A percentile compares a stretch with the other conserved stretches of the same genome.
These are phyloP conservation scores for Megalops atlanticus DNA, from an alignment of 2,113 vertebrate species.

Conservation along the genomic window DNA sequence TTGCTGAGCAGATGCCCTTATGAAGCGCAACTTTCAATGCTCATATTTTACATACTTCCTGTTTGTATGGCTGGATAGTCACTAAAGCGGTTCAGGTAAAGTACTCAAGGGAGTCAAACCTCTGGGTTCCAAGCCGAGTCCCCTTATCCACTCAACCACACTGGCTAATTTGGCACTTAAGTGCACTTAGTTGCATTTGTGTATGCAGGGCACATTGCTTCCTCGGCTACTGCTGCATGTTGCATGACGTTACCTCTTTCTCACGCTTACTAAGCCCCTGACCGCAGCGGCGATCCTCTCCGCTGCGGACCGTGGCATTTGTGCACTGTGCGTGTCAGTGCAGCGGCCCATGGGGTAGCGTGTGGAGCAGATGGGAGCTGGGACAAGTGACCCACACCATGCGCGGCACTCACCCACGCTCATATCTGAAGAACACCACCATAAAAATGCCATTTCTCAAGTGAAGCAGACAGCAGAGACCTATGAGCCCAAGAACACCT, in stretches of 20 bases:
- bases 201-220: conserved; percentile 6
- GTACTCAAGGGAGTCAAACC: background rate
- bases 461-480: conserved; percentile 42
- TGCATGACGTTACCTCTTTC: conserved; percentile 13
- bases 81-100: too few relatives aligned
- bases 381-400: conserved; percentile 58
- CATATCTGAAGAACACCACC: conserved; percentile 61
- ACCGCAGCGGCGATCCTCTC: too few relatives aligned
- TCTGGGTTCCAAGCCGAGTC: background rate
- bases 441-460: conserved; percentile 72
- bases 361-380: conserved; percentile 38
- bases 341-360: too few relatives aligned
- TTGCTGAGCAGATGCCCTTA: background rate
- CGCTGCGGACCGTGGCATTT: too few relatives aligned
- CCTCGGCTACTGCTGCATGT: background rate
- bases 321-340: too few relatives aligned
- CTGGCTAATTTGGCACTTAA: background rate
- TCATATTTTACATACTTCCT: background rate
- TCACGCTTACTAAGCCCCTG: background rate
- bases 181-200: too few relatives aligned
- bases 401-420: conserved; percentile 56
- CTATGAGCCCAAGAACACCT: too few relatives aligned
- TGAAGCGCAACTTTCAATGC: background rate
- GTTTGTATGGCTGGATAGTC: background rate
- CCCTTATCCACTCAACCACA: background rate